A percentile compares a stretch with the other conserved stretches of the same genome.
Evolutionary conservation across 2,888 invertebrate genomes (phyloP).

Genomic region (Sceliomorpha sp.): DNA sequence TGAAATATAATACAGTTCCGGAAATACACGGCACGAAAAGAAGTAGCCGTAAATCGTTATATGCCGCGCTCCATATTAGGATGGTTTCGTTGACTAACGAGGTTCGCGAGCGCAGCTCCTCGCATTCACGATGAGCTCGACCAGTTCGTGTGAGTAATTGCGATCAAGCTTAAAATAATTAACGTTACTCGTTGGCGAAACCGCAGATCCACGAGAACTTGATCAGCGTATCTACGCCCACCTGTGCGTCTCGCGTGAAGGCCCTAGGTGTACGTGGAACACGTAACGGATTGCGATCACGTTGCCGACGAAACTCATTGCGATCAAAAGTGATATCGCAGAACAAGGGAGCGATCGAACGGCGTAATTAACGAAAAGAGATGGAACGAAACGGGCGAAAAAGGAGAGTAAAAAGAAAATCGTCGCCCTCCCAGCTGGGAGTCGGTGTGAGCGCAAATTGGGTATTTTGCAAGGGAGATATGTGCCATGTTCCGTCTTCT

Average conservation of each 20-base stretch:
- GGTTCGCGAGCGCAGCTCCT: constrained; percentile 48
- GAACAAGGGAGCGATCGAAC: constrained; percentile 38
- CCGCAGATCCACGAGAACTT: constrained; percentile 22
- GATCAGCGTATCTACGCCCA: constrained; percentile 48
- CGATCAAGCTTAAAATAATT: constrained; percentile 57
- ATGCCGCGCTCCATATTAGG: constrained; percentile 55
- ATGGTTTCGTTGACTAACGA: constrained; percentile 54
- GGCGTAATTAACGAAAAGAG: constrained; percentile 54
- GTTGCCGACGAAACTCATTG: constrained; percentile 44
- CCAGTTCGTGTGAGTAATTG: constrained; percentile 56
- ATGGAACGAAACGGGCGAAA: constrained; percentile 15
- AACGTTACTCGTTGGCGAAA: constrained; percentile 48
- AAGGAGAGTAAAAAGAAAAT: constrained; percentile 22
- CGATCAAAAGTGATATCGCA: constrained; percentile 42
- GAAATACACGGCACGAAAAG: constrained; percentile 51
- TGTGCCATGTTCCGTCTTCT: constrained; percentile 49
- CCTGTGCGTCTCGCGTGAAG: constrained; percentile 48
- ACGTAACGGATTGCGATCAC: constrained; percentile 49
- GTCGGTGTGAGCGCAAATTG: constrained; percentile 52
- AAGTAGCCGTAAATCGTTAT: constrained; percentile 56
- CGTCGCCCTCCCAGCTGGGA: constrained; percentile 35
- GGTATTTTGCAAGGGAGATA: constrained; percentile 56
- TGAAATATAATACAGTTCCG: constrained; percentile 56
- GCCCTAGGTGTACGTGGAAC: constrained; percentile 36
- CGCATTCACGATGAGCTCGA: constrained; percentile 49